A percentile compares a stretch with the other conserved stretches of the same genome.
Conservation (phyloP, 2,113 vertebrate species). For the Oncorhynchus clarkii region DNA sequence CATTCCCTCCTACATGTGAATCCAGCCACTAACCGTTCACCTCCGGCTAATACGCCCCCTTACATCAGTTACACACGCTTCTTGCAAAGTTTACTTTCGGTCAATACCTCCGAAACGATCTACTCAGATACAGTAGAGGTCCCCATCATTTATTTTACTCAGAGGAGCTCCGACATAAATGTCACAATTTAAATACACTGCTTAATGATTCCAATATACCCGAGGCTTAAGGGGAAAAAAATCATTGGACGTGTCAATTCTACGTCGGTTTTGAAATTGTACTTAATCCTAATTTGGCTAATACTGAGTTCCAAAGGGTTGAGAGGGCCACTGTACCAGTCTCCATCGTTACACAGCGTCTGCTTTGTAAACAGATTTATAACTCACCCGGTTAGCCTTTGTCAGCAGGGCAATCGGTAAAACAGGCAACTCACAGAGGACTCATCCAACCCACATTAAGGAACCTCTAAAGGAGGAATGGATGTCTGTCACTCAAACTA, state of each 20-base stretch:
- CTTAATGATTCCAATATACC: neutral
- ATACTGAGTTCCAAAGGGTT: neutral
- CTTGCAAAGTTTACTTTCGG: neutral
- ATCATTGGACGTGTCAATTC: neutral
- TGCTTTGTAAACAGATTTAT: constrained; percentile 10
- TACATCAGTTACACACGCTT: neutral
- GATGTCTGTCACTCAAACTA: neutral
- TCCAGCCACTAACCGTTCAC: neutral
- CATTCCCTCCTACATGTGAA: constrained; percentile 51
- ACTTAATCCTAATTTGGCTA: neutral
- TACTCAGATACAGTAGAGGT: neutral
- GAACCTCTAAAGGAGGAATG: neutral
- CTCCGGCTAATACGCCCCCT: neutral
- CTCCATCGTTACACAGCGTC: constrained; percentile 3
- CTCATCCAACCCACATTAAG: neutral
- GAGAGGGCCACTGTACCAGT: neutral
- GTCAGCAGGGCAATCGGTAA: constrained; percentile 10
- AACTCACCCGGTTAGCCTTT: neutral
- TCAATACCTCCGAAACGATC: neutral
- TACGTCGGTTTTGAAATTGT: neutral
- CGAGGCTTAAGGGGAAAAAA: neutral
- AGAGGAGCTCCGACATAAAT: neutral
- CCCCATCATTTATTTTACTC: neutral
- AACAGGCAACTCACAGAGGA: constrained; percentile 10
- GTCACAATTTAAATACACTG: neutral